Conservation (phyloP, 1,140 invertebrate species). For the Fopius arisanus region DNA sequence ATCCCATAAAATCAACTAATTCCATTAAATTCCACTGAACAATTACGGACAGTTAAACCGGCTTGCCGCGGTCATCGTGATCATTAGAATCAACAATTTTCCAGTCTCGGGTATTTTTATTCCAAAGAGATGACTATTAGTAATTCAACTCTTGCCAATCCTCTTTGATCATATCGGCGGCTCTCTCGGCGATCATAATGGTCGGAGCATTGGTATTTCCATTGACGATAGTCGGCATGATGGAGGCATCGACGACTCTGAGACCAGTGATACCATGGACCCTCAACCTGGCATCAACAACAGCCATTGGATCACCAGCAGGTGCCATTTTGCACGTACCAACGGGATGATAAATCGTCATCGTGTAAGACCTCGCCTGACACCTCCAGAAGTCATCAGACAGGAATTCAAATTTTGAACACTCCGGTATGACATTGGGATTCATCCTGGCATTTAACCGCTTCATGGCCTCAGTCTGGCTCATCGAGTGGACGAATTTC, state of each 20-base stretch:
- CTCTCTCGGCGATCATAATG: conserved; percentile 89
- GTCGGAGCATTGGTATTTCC: conserved; percentile 87
- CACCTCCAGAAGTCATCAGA: conserved; percentile 86
- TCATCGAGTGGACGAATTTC: conserved; percentile 76
- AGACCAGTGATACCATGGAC: conserved; percentile 81
- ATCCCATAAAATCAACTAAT: too few species aligned
- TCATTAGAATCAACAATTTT: too few species aligned
- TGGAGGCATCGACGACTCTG: conserved; percentile 86
- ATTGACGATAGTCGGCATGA: conserved; percentile 84
- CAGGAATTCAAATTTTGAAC: conserved; percentile 74
- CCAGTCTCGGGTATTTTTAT: too few species aligned
- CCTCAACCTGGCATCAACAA: conserved; percentile 81
- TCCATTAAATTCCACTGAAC: too few species aligned
- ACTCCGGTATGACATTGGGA: conserved; percentile 78
- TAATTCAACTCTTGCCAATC: conserved; percentile 68
- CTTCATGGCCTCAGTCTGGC: conserved; percentile 78
- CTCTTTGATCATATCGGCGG: conserved; percentile 81
- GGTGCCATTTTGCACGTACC: conserved; percentile 89
- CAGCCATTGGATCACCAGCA: conserved; percentile 74
- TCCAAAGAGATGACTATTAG: background rate
- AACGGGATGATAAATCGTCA: conserved; percentile 87
- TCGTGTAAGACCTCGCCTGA: conserved; percentile 81
- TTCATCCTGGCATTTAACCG: conserved; percentile 82
- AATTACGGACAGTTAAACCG: background rate
- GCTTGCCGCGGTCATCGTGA: background rate